phyloP scores from a whole-genome alignment of 2,797 vertebrate genomes.

The Thalassophryne amazonica region DNA sequence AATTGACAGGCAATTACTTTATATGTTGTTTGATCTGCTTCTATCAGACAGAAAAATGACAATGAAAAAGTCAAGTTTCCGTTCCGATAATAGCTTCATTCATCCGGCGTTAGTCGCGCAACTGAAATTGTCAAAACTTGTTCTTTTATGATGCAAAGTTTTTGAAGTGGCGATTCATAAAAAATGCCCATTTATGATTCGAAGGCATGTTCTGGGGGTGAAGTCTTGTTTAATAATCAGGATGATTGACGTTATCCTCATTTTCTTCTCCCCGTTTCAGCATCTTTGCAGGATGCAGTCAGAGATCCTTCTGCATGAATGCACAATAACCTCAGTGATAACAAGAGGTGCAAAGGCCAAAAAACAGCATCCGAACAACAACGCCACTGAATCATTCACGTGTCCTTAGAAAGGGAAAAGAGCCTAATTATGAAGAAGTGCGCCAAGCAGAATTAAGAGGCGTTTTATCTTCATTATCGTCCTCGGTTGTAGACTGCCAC shows the following conservation, averaged over 20 bases:
- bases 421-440: conserved; percentile 42
- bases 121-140: neutral
- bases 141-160: neutral
- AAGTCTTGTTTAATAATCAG: neutral
- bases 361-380: conserved; percentile 21
- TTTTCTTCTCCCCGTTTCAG: conserved; percentile 1
- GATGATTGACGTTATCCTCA: neutral
- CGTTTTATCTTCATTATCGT: conserved; percentile 38
- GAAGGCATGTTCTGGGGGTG: neutral
- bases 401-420: conserved; percentile 26
- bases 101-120: neutral
- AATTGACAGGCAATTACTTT: conserved; percentile 18
- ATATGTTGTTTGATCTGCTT: conserved; percentile 17
- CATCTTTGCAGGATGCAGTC: conserved; percentile 1
- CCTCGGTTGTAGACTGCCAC: conserved; percentile 13
- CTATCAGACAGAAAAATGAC: conserved; percentile 3
- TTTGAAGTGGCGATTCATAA: neutral
- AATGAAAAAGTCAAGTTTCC: conserved; percentile 1
- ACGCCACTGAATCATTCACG: conserved; percentile 27
- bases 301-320: neutral
- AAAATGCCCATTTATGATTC: neutral
- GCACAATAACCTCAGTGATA: conserved; percentile 2
- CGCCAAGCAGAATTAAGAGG: conserved; percentile 9
- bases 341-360: conserved; percentile 2
- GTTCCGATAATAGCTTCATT: conserved; percentile 3